Evolutionary conservation across 2,888 invertebrate genomes (phyloP), one percentile per base, ranked within the genome.

Genomic region (Anaspis maculata): DNA sequence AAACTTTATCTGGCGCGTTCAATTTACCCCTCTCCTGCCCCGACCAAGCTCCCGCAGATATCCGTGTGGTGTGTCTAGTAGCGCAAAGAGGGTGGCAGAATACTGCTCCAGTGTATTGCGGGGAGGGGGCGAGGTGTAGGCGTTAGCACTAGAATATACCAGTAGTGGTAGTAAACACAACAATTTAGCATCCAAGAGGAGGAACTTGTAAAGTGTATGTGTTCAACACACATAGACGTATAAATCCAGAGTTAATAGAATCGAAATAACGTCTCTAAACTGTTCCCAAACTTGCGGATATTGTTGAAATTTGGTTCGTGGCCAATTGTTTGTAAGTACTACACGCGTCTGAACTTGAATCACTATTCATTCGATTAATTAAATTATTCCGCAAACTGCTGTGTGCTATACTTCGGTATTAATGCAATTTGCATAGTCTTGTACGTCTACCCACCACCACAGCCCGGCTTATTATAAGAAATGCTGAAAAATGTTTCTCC

Each of bases 261-360:
- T 57, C 59, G 59, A 58, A 59, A 58, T 60, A 57, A 57, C 52
- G 55, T 51, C 39, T 39, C 39, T 39, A 41, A 41, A 37, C 39
- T 37, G 39, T 53, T 51, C 52, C 49, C 52, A 56, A 61, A 60
- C 56, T 60, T 51, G 56, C 42, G 52, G 55, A 58, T 59, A 56
- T 57, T 60, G 59, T 56, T 57, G 55, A 59, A 59, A 62, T 61
- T 62, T 61, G 61, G 61, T 62, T 55, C 57, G 52, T 52, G 53
- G 61, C 61, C 61, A 62, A 62, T 62, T 63, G 63, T 62, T 60
- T 55, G 58, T 57, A 58, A 56, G 59, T 59, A 56, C n/a, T n/a
- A n/a, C n/a, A n/a, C 57, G 57, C 49, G 55, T 49, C 57, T 52
- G 58, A 25, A 60, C 59, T 62, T 60, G 58, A 60, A 62, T 62